Evolutionary conservation across 2,797 vertebrate genomes (phyloP).

Genomic region (Enteromius treurensis): DNA sequence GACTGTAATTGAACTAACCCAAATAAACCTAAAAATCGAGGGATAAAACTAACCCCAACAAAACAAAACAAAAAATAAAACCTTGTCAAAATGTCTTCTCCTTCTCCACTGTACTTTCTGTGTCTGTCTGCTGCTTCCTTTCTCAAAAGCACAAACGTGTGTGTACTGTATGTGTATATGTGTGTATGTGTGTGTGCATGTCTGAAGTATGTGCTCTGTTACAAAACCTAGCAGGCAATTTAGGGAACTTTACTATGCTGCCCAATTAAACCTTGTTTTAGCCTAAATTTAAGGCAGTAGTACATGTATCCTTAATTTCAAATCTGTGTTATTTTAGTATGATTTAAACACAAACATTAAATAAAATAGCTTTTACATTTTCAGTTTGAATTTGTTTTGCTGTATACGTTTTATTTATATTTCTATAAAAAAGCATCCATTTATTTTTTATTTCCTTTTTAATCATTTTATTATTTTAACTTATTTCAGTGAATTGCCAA

Average conservation of each 20-base stretch:
- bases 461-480: background rate
- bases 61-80: constrained; percentile 55
- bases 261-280: background rate
- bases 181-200: constrained; percentile 26
- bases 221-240: constrained; percentile 14
- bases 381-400: background rate
- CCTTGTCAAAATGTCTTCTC: constrained; percentile 45
- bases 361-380: background rate
- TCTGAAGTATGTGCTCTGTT: constrained; percentile 23
- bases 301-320: background rate
- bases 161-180: constrained; percentile 33
- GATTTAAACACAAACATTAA: background rate
- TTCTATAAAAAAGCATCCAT: background rate
- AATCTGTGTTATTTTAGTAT: background rate
- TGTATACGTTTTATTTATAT: background rate
- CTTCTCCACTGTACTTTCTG: constrained; percentile 56
- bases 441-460: background rate
- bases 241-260: background rate
- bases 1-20: constrained; percentile 48
- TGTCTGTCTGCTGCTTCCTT: constrained; percentile 54
- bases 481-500: background rate
- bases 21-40: constrained; percentile 16
- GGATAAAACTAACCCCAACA: constrained; percentile 44
- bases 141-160: constrained; percentile 44
- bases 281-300: background rate